Conservation (phyloP, 2,113 vertebrate species). For the Taxidea taxus region DNA sequence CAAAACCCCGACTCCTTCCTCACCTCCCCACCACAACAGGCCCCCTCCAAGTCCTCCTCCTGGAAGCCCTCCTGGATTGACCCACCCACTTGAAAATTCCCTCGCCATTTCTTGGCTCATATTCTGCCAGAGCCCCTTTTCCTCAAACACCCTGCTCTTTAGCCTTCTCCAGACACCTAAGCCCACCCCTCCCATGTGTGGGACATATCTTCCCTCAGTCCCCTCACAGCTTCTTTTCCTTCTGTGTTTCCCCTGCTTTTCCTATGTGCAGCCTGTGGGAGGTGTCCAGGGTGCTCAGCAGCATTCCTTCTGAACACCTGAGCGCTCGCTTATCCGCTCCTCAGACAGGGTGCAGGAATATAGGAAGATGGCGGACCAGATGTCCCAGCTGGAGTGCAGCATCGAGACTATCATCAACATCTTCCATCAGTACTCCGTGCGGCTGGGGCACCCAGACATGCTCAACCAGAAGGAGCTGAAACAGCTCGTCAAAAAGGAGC, state of each 20-base stretch:
- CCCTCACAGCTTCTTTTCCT: not conserved
- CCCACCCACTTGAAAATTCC: not conserved
- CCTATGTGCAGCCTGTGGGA: not conserved
- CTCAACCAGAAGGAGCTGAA: constrained; percentile 49
- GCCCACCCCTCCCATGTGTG: not conserved
- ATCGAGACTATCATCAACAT: constrained; percentile 1
- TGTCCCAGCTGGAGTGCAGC: not conserved
- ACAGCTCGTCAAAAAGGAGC: not conserved
- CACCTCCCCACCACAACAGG: not conserved
- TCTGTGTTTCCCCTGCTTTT: not conserved
- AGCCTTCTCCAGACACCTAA: not conserved
- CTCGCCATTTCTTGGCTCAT: not conserved
- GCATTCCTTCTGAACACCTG: not conserved
- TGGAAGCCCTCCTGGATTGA: not conserved
- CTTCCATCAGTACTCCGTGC: constrained; percentile 22
- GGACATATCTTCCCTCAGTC: not conserved
- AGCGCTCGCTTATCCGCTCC: not conserved
- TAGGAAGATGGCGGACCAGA: fast-evolving
- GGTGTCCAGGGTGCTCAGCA: not conserved
- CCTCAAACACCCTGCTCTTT: not conserved
- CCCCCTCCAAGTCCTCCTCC: not conserved
- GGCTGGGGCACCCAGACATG: fast-evolving
- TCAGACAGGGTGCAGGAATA: not conserved
- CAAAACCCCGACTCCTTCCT: not conserved
- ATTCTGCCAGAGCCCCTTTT: not conserved